These are phyloP conservation scores for Vesta saturnalis DNA, from an alignment of 2,888 invertebrate species.

Conservation along the genomic window DNA sequence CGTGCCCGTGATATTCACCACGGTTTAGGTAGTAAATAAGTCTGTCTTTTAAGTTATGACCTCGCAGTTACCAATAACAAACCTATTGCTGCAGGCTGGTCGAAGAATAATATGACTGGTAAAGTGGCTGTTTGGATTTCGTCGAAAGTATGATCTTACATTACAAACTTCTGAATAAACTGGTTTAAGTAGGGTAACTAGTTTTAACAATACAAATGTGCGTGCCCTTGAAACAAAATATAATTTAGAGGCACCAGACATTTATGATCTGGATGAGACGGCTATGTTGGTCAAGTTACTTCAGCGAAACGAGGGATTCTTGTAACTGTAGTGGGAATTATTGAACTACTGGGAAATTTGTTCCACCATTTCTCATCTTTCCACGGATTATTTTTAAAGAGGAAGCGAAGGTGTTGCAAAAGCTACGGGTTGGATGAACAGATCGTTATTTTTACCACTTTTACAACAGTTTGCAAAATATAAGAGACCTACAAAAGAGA, in stretches of 20 bases:
- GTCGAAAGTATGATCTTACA: slow-evolving; percentile 11
- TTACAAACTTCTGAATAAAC: slow-evolving; percentile 25
- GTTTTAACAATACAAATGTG: background rate
- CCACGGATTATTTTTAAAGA: slow-evolving; percentile 1
- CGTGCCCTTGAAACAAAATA: background rate
- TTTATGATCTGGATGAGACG: background rate
- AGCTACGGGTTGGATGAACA: background rate
- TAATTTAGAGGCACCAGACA: background rate
- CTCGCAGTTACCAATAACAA: no score
- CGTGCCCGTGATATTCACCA: no score
- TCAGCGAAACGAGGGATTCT: background rate
- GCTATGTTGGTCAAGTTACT: background rate
- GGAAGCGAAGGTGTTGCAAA: slow-evolving; percentile 1
- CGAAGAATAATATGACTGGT: slow-evolving; percentile 21
- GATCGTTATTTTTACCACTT: slow-evolving; percentile 40
- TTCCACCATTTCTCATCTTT: slow-evolving; percentile 7
- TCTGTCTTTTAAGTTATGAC: slow-evolving; percentile 47
- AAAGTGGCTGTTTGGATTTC: slow-evolving; percentile 20
- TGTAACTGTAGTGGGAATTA: slow-evolving; percentile 6
- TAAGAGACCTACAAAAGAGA: slow-evolving; percentile 41
- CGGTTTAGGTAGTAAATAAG: slow-evolving; percentile 44
- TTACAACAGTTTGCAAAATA: slow-evolving; percentile 50
- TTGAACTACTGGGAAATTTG: slow-evolving; percentile 1
- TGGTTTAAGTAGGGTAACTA: slow-evolving; percentile 10
- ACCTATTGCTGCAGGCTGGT: no score